Base-by-base conservation (phyloP, 2,797 vertebrate species). In the Semaprochilodus insignis region DNA sequence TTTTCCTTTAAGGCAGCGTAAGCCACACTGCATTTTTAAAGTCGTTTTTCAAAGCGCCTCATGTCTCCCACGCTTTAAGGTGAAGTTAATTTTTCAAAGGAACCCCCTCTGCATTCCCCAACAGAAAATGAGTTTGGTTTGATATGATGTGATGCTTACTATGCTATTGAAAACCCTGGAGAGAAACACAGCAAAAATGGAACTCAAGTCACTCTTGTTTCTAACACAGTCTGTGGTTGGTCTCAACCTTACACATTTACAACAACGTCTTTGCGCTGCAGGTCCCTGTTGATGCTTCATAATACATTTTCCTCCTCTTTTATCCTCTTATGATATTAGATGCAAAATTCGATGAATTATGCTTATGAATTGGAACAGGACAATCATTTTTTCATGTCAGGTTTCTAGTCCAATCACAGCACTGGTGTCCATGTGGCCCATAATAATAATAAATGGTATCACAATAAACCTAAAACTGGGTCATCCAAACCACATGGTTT, bases 31-130 rank as follows among this genome's bases (percentile, higher is more conserved):
- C 66, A 67, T 75, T 36, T 69, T 67, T 17, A 17, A 25, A 55
- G 21, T 34, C 59, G 17, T 36, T 48, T 81, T 74, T 34, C 34
- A 52, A 66, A 75, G 48, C 34, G n/a, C n/a, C 31, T 67, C 63
- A 80, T 25, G 57, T 80, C 72, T 79, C 67, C 62, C 31, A 70
- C 21, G 44, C 57, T 60, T 60, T 57, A 80, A 52, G 59, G 48
- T 73, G 48, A 34, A 34, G 36, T 69, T 78, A 69, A 40, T 74
- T 57, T 81, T 55, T 44, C 25, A 66, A 25, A 57, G 51, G 19
- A 62, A 31, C 67, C 48, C 70, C 31, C 48, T 55, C 11, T 76
- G 34, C 25, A 76, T 76, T 51, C 23, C n/a, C 54, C 52, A 55
- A 60, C 48, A 67, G 36, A 76, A 34, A 76, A 60, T 81, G 63